phyloP scores from a whole-genome alignment of 2,797 vertebrate genomes.

The Sciurus carolinensis region DNA sequence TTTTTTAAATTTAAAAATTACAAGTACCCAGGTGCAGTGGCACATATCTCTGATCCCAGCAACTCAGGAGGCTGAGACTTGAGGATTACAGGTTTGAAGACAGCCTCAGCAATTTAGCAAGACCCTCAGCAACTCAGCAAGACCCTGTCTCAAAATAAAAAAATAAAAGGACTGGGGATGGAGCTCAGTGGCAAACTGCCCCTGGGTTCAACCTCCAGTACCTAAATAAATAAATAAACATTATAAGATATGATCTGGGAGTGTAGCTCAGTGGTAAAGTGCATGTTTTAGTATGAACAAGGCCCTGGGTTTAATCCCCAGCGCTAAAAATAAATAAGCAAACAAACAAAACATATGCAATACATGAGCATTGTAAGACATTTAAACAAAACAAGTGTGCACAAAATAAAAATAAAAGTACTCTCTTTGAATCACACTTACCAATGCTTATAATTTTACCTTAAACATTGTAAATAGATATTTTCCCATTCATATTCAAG shows the following conservation, averaged over 20 bases:
- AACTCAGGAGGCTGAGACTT: neutral
- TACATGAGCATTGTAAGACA: constrained; percentile 27
- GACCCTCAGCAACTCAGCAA: no score
- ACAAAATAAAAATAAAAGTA: constrained; percentile 52
- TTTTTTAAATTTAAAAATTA: constrained; percentile 24
- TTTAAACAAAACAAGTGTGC: neutral
- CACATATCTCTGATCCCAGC: neutral
- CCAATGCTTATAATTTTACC: constrained; percentile 18
- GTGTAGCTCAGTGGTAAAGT: neutral
- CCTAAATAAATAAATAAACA: neutral
- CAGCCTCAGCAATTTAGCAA: no score
- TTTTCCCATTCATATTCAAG: neutral
- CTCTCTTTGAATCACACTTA: constrained; percentile 27
- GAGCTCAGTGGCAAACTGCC: neutral
- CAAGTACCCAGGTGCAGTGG: neutral
- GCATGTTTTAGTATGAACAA: neutral
- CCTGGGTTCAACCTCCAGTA: neutral
- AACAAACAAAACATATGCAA: neutral
- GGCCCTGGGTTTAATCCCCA: neutral
- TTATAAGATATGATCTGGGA: neutral
- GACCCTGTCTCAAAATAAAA: no score
- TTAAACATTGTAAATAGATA: neutral
- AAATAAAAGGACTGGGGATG: no score
- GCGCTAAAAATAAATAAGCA: neutral
- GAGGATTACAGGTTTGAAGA: no score